Evolutionary conservation across 2,888 invertebrate genomes (phyloP).

Genomic region (Aromia moschata): DNA sequence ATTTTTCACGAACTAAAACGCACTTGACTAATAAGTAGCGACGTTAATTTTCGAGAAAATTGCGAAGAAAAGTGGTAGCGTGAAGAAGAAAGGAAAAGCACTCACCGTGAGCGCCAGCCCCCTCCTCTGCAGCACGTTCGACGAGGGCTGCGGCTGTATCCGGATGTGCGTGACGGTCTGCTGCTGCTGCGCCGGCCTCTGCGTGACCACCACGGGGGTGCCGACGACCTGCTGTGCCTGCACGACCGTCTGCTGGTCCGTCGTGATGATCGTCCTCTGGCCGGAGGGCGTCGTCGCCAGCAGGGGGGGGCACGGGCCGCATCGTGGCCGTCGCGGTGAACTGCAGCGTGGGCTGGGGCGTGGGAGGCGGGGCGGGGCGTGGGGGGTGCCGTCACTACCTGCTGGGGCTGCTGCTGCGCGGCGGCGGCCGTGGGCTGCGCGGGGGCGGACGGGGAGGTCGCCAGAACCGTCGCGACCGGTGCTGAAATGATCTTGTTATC

Average conservation of each 20-base stretch:
- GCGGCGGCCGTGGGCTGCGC: slow-evolving; percentile 31
- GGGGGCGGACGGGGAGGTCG: slow-evolving; percentile 7
- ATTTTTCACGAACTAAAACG: too few species aligned
- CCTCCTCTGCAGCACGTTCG: slow-evolving; percentile 68
- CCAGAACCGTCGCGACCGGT: slow-evolving; percentile 36
- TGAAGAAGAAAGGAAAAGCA: slow-evolving; percentile 2
- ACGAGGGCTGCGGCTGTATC: slow-evolving; percentile 65
- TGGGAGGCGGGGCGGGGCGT: slow-evolving; percentile 20
- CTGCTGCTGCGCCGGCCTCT: slow-evolving; percentile 58
- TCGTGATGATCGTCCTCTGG: slow-evolving; percentile 54
- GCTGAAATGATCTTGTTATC: slow-evolving; percentile 23
- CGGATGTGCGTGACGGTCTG: slow-evolving; percentile 66
- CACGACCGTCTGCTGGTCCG: slow-evolving; percentile 49
- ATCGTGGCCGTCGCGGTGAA: slow-evolving; percentile 48
- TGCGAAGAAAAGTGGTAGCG: too few species aligned
- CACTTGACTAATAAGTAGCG: too few species aligned
- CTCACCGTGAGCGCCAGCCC: slow-evolving; percentile 77
- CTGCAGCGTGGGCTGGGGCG: slow-evolving; percentile 42
- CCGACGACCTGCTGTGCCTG: slow-evolving; percentile 60
- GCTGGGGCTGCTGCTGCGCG: slow-evolving; percentile 29
- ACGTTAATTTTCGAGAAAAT: too few species aligned
- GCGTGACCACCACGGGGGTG: slow-evolving; percentile 66
- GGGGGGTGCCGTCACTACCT: background rate
- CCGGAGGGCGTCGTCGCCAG: slow-evolving; percentile 53
- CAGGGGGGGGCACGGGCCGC: slow-evolving; percentile 58